Percentiles rank a stretch among this genome's conserved stretches.
phyloP scores from a whole-genome alignment of 64 coral and sea anemone species.

The Pocillopora damicornis region DNA sequence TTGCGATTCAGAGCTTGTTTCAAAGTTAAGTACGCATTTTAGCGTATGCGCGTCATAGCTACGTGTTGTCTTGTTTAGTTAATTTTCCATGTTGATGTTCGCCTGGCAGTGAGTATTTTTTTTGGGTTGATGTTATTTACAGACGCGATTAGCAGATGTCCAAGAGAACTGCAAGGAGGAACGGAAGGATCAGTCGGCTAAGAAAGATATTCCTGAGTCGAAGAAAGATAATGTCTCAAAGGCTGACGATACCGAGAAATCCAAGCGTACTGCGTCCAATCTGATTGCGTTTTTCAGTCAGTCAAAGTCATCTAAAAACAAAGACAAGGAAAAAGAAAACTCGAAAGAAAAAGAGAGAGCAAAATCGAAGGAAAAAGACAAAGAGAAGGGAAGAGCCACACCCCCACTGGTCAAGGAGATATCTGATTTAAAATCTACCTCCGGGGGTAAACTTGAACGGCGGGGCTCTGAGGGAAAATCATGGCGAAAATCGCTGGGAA shows the following conservation, averaged over 20 bases:
- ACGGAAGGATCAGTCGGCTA: not conserved
- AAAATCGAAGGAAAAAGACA: slow-evolving; percentile 27
- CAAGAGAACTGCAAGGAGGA: not conserved
- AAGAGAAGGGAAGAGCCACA: slow-evolving; percentile 32
- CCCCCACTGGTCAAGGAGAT: slow-evolving; percentile 8
- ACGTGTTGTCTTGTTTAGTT: too few relatives aligned
- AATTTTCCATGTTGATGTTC: too few relatives aligned
- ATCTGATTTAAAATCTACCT: not conserved
- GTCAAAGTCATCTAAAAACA: slow-evolving; percentile 25
- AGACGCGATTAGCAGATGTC: slow-evolving; percentile 5
- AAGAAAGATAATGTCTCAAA: slow-evolving; percentile 2
- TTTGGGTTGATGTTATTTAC: not conserved
- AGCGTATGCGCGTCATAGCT: too few relatives aligned
- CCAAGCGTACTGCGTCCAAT: slow-evolving; percentile 28
- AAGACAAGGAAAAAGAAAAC: slow-evolving; percentile 27
- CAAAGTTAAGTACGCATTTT: too few relatives aligned
- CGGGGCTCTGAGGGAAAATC: slow-evolving; percentile 27
- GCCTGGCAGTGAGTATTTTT: not conserved
- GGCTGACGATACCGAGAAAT: slow-evolving; percentile 16
- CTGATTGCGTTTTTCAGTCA: slow-evolving; percentile 27
- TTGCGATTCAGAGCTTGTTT: too few relatives aligned
- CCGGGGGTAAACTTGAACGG: slow-evolving; percentile 21
- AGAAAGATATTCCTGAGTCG: slow-evolving; percentile 1
- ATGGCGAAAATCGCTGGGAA: slow-evolving; percentile 29
- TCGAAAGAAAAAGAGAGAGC: slow-evolving; percentile 20